A percentile compares a stretch with the other conserved stretches of the same genome.
These are phyloP conservation scores for Epirrhoe tristata DNA, from an alignment of 2,888 invertebrate species.

Conservation along the genomic window DNA sequence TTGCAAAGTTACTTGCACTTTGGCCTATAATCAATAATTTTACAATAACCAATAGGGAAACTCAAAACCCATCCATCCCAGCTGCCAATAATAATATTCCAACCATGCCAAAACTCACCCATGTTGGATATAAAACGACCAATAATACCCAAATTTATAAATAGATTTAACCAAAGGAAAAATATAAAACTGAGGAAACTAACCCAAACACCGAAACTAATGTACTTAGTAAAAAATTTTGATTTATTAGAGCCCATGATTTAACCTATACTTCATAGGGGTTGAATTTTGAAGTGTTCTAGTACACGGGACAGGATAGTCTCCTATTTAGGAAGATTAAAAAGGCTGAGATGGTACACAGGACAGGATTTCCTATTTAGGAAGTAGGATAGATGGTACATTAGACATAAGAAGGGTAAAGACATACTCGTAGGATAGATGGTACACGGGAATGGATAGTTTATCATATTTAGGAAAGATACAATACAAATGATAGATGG, in stretches of 20 bases:
- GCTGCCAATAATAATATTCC: conserved; percentile 3
- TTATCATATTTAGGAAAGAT: too few relatives aligned
- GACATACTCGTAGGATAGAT: too few relatives aligned
- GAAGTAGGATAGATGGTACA: background rate
- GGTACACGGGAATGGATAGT: too few relatives aligned
- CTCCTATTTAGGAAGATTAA: too few relatives aligned
- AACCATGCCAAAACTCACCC: conserved; percentile 16
- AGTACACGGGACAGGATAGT: too few relatives aligned
- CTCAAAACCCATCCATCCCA: background rate
- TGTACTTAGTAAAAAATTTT: background rate
- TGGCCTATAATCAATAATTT: conserved; percentile 10
- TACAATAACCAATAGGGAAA: conserved; percentile 1
- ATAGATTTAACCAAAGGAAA: background rate
- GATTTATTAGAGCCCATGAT: background rate
- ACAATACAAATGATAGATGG: too few relatives aligned
- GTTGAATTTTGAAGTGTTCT: too few relatives aligned
- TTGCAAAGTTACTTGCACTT: conserved; percentile 14
- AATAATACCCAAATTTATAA: conserved; percentile 15
- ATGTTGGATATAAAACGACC: conserved; percentile 1
- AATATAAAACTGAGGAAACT: background rate
- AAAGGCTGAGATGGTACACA: too few relatives aligned
- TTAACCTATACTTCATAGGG: background rate
- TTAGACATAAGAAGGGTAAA: too few relatives aligned
- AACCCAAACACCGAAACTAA: background rate
- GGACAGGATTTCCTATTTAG: too few relatives aligned